A percentile compares a stretch with the other conserved stretches of the same genome.
Conservation (phyloP, 2,888 invertebrate species). For the Drosophila pegasa region DNA sequence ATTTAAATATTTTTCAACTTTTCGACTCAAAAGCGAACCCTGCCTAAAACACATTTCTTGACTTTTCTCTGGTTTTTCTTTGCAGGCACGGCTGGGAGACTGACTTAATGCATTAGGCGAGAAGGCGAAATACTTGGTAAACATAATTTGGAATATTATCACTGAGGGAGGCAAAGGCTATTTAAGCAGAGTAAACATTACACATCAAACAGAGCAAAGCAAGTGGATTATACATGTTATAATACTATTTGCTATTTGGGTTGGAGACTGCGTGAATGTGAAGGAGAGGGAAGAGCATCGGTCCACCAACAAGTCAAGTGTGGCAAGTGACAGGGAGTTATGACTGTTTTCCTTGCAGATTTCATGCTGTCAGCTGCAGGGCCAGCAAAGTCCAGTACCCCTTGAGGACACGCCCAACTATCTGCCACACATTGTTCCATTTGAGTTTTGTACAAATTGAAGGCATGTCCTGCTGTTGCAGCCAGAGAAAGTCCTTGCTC, state of each 20-base stretch:
- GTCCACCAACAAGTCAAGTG: constrained; percentile 23
- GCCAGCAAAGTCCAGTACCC: background rate
- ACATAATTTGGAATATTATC: constrained; percentile 32
- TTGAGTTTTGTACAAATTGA: constrained; percentile 15
- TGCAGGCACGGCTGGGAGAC: constrained; percentile 30
- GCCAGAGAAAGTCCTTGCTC: background rate
- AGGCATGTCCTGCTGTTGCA: constrained; percentile 18
- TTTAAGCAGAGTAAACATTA: constrained; percentile 14
- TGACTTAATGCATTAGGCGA: constrained; percentile 37
- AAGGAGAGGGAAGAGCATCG: constrained; percentile 1
- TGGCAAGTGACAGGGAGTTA: constrained; percentile 29
- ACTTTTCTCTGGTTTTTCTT: constrained; percentile 26
- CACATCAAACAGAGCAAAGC: constrained; percentile 21
- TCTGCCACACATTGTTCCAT: constrained; percentile 11
- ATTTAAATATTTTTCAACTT: constrained; percentile 7
- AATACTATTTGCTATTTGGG: constrained; percentile 27
- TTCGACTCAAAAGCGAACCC: background rate
- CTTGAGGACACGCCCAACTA: background rate
- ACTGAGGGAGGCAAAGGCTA: background rate
- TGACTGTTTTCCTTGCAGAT: constrained; percentile 14
- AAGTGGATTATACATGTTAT: constrained; percentile 30
- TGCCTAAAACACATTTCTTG: constrained; percentile 1
- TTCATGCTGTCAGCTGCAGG: constrained; percentile 24
- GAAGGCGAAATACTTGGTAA: constrained; percentile 31
- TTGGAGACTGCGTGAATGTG: background rate